Base-by-base conservation (phyloP, 2,888 invertebrate species). In the Hecatera dysodea region DNA sequence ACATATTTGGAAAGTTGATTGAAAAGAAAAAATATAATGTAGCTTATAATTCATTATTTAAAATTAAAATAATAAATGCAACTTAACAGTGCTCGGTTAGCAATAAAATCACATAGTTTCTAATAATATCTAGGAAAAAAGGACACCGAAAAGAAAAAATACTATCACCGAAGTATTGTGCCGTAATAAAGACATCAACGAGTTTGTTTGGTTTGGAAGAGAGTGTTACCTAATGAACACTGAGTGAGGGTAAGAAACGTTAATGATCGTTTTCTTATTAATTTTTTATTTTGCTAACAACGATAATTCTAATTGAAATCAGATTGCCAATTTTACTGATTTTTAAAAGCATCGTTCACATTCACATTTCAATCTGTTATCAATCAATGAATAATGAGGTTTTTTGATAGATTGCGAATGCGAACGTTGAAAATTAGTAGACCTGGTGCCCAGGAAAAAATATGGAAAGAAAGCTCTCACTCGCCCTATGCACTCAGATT, bases 111-210 rank as follows among this genome's bases (percentile, higher is more conserved):
- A 8, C 5, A n/a, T 19, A 24, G 4, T n/a, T n/a, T 0, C 11
- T 1, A 42, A 27, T 0, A 29, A 22, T 15, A 5, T 11, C 1
- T 36, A 33, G 15, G 19, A 22, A 33, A 39, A 27, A 5, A 17
- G 7, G 27, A 12, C 7, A 1, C 44, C 0, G 2, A 33, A 4
- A 29, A 72, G 27, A 19, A 1, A 12, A n/a, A 46, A 56, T 12
- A 6, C 50, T 39, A 39, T 39, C 9, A 29, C 3, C 15, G 42
- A 52, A 29, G 22, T 24, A 7, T 52, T 19, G 22, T 39, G 39
- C 46, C 75, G 56, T 86, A 84, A 36, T 85, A 89, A 91, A 91
- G 91, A 91, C 89, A 87, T 90, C 88, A 91, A 91, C 90, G 89
- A 78, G 50, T 63, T 39, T 27, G 12, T 42, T 48, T 22, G 22